Evolutionary conservation across 2,113 vertebrate species (phyloP).

Genomic region (Megalops atlanticus): DNA sequence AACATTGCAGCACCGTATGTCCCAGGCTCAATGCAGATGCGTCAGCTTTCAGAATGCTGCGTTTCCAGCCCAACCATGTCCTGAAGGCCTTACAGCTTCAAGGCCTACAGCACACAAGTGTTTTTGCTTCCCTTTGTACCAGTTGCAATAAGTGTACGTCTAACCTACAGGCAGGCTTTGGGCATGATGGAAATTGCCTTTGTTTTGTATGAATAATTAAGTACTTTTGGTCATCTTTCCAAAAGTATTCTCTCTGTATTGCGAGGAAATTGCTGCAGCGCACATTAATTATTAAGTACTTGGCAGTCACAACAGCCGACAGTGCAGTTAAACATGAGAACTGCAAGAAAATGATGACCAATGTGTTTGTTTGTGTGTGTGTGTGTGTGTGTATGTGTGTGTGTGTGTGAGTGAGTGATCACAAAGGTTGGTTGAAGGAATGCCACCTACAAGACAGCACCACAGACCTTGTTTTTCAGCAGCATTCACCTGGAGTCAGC

Average conservation of each 20-base stretch:
- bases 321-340: slow-evolving; percentile 8
- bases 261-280: background rate
- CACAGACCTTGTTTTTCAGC: no score
- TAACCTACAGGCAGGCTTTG: background rate
- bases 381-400: no score
- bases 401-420: no score
- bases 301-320: background rate
- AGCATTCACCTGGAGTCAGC: background rate
- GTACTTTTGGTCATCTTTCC: background rate
- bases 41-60: no score
- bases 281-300: slow-evolving; percentile 11
- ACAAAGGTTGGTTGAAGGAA: background rate
- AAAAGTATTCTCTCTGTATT: background rate
- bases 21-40: no score
- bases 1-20: background rate
- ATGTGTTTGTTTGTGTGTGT: background rate
- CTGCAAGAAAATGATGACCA: background rate
- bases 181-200: background rate
- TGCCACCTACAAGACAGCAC: no score
- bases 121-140: no score
- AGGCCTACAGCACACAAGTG: no score
- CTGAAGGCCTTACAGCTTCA: no score
- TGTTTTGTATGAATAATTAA: slow-evolving; percentile 12
- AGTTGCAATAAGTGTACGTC: background rate
- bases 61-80: no score